Evolutionary conservation across 1,140 invertebrate genomes (phyloP).

Genomic region (Nasonia longicornis): DNA sequence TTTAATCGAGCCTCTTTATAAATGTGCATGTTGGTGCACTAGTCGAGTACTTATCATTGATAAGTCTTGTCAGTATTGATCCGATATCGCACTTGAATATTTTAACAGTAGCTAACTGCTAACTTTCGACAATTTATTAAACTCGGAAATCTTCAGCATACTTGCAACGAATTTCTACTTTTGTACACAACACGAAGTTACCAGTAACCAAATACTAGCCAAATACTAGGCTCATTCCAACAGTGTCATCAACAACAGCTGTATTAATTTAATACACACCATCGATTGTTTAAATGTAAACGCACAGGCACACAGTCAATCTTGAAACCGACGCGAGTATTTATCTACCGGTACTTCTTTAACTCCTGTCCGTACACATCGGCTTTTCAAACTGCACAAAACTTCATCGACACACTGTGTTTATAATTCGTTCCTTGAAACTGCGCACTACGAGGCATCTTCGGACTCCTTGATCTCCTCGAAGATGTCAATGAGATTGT

Average conservation of each 20-base stretch:
- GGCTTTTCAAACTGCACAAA: neutral
- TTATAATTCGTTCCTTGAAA: neutral
- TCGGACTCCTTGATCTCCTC: slow-evolving; percentile 56
- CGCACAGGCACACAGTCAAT: neutral
- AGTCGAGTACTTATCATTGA: neutral
- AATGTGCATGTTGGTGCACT: neutral
- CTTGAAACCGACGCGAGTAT: neutral
- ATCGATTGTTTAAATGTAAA: neutral
- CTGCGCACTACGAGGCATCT: neutral
- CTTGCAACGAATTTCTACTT: neutral
- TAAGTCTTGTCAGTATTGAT: neutral
- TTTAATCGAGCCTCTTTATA: neutral
- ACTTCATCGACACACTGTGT: neutral
- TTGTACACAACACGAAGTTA: slow-evolving; percentile 1
- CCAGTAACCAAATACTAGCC: neutral
- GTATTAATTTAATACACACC: no score
- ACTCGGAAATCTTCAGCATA: neutral
- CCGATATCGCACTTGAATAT: neutral
- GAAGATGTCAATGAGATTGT: slow-evolving; percentile 93
- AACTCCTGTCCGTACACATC: neutral
- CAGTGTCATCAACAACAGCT: neutral
- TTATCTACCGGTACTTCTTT: neutral
- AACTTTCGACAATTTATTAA: neutral
- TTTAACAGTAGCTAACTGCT: neutral
- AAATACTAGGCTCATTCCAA: neutral